Evolutionary conservation across 2,113 vertebrate genomes (phyloP).

Genomic region (Parus major): DNA sequence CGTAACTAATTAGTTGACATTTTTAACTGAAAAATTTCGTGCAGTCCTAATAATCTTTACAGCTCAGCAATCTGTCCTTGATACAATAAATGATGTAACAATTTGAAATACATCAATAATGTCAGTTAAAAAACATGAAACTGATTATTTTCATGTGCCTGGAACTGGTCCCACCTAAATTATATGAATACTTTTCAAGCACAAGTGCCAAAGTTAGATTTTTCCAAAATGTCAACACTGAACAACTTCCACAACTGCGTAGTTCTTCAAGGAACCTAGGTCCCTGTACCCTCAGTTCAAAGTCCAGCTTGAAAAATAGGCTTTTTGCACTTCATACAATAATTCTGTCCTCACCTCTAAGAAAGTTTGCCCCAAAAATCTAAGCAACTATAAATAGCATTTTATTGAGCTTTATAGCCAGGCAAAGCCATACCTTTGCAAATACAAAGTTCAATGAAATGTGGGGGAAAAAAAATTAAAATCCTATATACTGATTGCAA

Average conservation of each 20-base stretch:
- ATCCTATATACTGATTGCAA: not conserved
- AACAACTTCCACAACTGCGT: not conserved
- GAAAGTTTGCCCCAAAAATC: not conserved
- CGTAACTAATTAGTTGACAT: not conserved
- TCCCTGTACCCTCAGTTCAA: not conserved
- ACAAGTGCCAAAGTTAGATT: not conserved
- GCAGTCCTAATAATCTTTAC: not conserved
- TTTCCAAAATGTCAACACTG: not conserved
- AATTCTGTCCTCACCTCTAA: not conserved
- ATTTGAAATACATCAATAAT: not conserved
- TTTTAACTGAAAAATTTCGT: not conserved
- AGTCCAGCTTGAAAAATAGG: not conserved
- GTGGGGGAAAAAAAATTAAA: not conserved
- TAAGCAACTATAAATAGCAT: not conserved
- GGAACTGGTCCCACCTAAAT: not conserved
- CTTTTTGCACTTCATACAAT: not conserved
- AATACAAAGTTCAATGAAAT: not conserved
- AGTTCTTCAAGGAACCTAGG: not conserved
- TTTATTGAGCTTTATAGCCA: not conserved
- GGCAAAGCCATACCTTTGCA: not conserved
- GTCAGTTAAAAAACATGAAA: not conserved
- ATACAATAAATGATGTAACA: not conserved
- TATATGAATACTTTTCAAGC: not conserved
- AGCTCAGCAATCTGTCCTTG: not conserved
- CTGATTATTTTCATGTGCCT: not conserved